Base-by-base conservation (phyloP, 2,888 invertebrate species). In the Chrysodeixis includens region DNA sequence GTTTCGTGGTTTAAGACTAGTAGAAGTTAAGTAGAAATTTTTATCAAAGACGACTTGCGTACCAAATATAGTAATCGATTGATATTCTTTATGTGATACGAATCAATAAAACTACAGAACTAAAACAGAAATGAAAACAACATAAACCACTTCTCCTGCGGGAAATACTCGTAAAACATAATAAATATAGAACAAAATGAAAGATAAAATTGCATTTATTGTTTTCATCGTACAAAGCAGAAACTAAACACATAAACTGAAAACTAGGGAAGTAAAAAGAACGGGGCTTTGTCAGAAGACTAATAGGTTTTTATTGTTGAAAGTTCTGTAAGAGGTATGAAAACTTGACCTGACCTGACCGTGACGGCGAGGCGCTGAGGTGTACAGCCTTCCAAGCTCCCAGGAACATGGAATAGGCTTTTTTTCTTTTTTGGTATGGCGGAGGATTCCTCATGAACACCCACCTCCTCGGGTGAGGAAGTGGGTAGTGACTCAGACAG, bases 301-400 rank as follows among this genome's bases (percentile, higher is more conserved):
- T 76, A 69, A 72, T 70, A 18, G 54, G 54, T 69, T 74, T 79
- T 69, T 70, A 80, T 70, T 70, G 66, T 70, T 70, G 52, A 72
- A 79, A 80, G 64, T 66, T 56, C 52, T 56, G 60, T 40, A 63
- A 40, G 44, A 46, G 63, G 62, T 61, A 66, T 69, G 66, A 71
- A 80, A 78, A 75, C 66, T 78, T 78, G 72, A 75, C 73, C 73
- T 75, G 78, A 66, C 75, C 73, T 75, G 78, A 66, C 65, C 66
- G 67, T 70, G 68, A 68, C 56, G 58, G 58, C 56, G 10, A 63
- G 76, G 71, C 76, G 71, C 56, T 62, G 73, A 54, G 67, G 62
- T 62, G 30, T 66, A 57, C 71, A 26, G 26, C 26, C 6, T 2
- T 26, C 6, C 26, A 6, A 26, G 26, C 6, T 26, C 26, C 26